These are phyloP conservation scores for Pterostichus madidus DNA, from an alignment of 2,888 invertebrate species.

Conservation along the genomic window DNA sequence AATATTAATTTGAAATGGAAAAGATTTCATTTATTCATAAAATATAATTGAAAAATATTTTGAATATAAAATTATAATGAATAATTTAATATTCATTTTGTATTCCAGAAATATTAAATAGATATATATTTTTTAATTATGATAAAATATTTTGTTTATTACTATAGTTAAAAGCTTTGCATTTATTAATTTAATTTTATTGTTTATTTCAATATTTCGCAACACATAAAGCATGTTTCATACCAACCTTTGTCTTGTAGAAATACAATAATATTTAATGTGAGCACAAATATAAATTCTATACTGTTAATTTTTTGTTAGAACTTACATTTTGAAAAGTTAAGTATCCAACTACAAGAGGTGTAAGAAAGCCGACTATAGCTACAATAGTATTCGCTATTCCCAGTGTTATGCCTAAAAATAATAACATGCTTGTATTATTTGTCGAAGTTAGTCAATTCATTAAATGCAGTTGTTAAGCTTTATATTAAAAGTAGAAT, in stretches of 20 bases:
- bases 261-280: neutral
- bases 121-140: too few species aligned
- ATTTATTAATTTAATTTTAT: too few species aligned
- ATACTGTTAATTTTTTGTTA: conserved; percentile 18
- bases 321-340: conserved; percentile 82
- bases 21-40: too few species aligned
- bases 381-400: conserved; percentile 81
- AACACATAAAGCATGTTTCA: neutral
- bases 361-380: conserved; percentile 82
- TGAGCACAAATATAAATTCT: neutral
- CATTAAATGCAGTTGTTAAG: neutral
- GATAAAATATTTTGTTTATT: too few species aligned
- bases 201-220: neutral
- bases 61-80: too few species aligned
- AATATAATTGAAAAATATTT: too few species aligned
- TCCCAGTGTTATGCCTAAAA: conserved; percentile 81
- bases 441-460: neutral
- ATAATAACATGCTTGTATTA: conserved; percentile 65
- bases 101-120: too few species aligned
- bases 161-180: too few species aligned
- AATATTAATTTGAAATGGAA: too few species aligned
- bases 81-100: too few species aligned
- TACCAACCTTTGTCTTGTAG: conserved; percentile 19
- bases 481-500: neutral
- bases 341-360: conserved; percentile 81